These are phyloP conservation scores for Gerris buenoi DNA, from an alignment of 1,140 invertebrate species.

Conservation along the genomic window DNA sequence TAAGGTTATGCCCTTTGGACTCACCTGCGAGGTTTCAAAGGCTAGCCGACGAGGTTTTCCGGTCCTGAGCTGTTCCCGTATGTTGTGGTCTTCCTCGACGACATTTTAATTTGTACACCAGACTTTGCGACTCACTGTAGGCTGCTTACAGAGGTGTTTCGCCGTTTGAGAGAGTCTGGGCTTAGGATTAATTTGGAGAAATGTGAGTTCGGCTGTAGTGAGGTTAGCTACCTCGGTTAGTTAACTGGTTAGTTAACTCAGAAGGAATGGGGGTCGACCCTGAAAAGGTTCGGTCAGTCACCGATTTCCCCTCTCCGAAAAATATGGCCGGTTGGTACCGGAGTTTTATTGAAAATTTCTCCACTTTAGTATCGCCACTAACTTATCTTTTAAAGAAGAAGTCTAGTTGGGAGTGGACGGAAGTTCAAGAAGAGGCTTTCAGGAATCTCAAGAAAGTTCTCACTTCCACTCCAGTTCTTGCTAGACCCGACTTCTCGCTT, in stretches of 20 bases:
- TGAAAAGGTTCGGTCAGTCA: no score
- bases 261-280: constrained; percentile 28
- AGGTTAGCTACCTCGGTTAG: constrained; percentile 28
- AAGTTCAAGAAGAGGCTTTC: no score
- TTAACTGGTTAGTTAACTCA: constrained; percentile 20
- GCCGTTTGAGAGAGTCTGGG: constrained; percentile 17
- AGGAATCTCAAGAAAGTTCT: constrained; percentile 21
- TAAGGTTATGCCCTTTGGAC: no score
- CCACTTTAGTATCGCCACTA: constrained; percentile 23
- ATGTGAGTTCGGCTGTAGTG: constrained; percentile 25
- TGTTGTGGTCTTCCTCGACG: constrained; percentile 22
- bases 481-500: no score
- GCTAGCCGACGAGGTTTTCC: not conserved
- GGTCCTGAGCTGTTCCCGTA: not conserved
- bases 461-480: constrained; percentile 11
- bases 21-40: no score
- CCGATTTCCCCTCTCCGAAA: constrained; percentile 21
- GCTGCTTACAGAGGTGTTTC: constrained; percentile 19
- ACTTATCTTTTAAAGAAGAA: no score
- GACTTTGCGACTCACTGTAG: constrained; percentile 21
- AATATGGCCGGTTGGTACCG: no score
- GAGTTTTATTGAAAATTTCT: constrained; percentile 27
- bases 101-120: constrained; percentile 21
- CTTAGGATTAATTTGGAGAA: constrained; percentile 25
- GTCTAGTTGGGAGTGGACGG: no score